Conservation (phyloP, 1,140 invertebrate species). For the Hestina assimilis region DNA sequence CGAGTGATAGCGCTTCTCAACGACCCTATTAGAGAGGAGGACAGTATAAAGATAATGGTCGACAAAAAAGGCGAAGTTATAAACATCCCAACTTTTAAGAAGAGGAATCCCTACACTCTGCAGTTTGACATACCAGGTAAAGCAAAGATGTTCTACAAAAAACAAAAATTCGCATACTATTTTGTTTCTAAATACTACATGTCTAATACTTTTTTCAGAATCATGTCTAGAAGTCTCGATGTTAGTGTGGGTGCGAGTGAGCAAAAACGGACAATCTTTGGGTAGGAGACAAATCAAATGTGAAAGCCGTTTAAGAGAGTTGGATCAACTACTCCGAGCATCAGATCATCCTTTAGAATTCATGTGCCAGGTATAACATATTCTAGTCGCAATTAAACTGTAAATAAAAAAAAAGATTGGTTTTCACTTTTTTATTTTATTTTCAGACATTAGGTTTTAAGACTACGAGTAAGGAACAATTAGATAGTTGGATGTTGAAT, state of each 20-base stretch:
- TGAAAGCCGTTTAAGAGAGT: constrained; percentile 88
- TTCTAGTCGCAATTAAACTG: too few relatives aligned
- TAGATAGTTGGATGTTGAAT: constrained; percentile 89
- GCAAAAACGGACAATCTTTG: constrained; percentile 86
- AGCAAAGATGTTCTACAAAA: neutral
- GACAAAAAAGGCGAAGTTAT: constrained; percentile 89
- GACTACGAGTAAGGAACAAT: constrained; percentile 85
- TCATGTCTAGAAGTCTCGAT: constrained; percentile 89
- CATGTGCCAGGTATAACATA: constrained; percentile 86
- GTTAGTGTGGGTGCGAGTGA: constrained; percentile 87
- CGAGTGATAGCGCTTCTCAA: constrained; percentile 88
- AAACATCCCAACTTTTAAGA: constrained; percentile 85
- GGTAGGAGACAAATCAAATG: constrained; percentile 90
- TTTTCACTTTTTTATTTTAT: constrained; percentile 2
- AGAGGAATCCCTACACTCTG: constrained; percentile 88
- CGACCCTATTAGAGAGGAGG: constrained; percentile 85
- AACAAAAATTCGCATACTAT: too few relatives aligned
- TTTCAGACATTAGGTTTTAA: constrained; percentile 88
- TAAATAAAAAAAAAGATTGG: neutral
- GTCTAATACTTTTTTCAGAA: too few relatives aligned
- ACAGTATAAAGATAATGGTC: constrained; percentile 85
- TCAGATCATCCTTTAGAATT: constrained; percentile 90
- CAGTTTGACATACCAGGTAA: constrained; percentile 87
- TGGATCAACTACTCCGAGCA: constrained; percentile 88
- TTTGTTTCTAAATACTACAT: too few relatives aligned